phyloP scores from a whole-genome alignment of 2,888 invertebrate genomes.

The Liposcelis brunnea region DNA sequence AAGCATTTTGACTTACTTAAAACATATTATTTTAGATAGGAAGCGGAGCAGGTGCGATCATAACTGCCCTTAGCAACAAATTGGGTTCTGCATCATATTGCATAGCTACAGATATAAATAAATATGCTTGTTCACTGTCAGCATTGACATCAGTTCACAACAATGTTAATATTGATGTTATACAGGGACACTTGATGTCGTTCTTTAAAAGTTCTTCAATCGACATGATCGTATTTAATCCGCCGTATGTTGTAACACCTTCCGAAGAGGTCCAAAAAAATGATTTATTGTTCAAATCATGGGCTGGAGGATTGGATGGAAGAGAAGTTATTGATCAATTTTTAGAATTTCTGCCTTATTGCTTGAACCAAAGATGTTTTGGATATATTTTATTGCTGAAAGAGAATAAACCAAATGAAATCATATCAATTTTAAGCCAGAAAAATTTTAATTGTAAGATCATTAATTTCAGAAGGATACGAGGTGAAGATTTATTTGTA shows the following conservation, averaged over 20 bases:
- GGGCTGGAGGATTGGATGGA: constrained; percentile 65
- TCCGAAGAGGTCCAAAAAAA: constrained; percentile 42
- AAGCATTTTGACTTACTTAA: too few relatives aligned
- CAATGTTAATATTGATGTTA: constrained; percentile 38
- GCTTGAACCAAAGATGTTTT: constrained; percentile 55
- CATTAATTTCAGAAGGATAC: constrained; percentile 57
- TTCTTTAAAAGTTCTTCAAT: constrained; percentile 39
- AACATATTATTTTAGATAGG: constrained; percentile 39
- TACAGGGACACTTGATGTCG: constrained; percentile 45
- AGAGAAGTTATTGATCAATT: constrained; percentile 50
- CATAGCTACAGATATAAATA: constrained; percentile 69
- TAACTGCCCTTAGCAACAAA: constrained; percentile 60
- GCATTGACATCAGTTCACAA: constrained; percentile 52
- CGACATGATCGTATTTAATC: constrained; percentile 90
- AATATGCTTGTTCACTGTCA: constrained; percentile 56
- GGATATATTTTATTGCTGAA: constrained; percentile 79
- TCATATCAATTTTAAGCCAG: constrained; percentile 38
- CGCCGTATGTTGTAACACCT: constrained; percentile 90
- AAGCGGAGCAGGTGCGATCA: constrained; percentile 79
- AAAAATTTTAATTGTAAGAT: constrained; percentile 40
- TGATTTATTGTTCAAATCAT: constrained; percentile 34
- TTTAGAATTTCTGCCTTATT: constrained; percentile 15
- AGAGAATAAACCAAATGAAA: constrained; percentile 69
- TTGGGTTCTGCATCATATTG: constrained; percentile 35
- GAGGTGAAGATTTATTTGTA: constrained; percentile 74